Percentiles rank a stretch among this genome's conserved stretches.
These are phyloP conservation scores for Macrotis lagotis DNA, from an alignment of 2,113 vertebrate genomes.

Conservation along the genomic window DNA sequence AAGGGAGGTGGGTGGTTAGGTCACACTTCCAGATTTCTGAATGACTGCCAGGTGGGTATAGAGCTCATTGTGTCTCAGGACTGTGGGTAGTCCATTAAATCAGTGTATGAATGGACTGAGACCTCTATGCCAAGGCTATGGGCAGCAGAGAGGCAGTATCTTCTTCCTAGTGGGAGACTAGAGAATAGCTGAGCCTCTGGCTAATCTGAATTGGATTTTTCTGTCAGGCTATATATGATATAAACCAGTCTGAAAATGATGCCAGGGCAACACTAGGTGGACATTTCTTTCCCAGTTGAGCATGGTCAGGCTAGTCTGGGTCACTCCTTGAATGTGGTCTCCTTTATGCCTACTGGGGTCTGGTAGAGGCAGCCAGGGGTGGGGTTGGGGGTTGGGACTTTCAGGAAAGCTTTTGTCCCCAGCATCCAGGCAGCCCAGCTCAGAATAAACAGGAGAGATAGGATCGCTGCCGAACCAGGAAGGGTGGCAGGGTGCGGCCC, in stretches of 20 bases:
- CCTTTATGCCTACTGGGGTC: background rate
- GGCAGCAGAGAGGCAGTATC: background rate
- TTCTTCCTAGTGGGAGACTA: background rate
- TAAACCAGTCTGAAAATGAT: background rate
- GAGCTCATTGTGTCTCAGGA: background rate
- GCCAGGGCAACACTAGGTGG: background rate
- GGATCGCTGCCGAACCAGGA: slow-evolving; percentile 83
- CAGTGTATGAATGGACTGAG: background rate
- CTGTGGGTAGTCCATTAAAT: background rate
- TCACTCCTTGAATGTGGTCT: background rate
- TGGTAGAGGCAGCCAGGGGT: background rate
- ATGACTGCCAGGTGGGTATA: background rate
- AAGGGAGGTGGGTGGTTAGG: too few relatives aligned
- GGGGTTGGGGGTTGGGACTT: slow-evolving; percentile 28
- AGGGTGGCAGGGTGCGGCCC: slow-evolving; percentile 83
- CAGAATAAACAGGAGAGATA: slow-evolving; percentile 72
- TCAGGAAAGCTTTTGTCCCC: slow-evolving; percentile 56
- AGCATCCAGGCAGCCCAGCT: slow-evolving; percentile 48
- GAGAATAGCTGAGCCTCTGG: background rate
- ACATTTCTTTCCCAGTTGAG: background rate
- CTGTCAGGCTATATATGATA: background rate
- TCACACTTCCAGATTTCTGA: background rate
- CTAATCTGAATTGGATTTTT: background rate
- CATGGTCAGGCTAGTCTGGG: background rate
- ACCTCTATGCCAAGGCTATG: background rate